Evolutionary conservation across 2,888 invertebrate genomes (phyloP), one percentile per base, ranked within the genome.

Genomic region (Melipona bicolor): DNA sequence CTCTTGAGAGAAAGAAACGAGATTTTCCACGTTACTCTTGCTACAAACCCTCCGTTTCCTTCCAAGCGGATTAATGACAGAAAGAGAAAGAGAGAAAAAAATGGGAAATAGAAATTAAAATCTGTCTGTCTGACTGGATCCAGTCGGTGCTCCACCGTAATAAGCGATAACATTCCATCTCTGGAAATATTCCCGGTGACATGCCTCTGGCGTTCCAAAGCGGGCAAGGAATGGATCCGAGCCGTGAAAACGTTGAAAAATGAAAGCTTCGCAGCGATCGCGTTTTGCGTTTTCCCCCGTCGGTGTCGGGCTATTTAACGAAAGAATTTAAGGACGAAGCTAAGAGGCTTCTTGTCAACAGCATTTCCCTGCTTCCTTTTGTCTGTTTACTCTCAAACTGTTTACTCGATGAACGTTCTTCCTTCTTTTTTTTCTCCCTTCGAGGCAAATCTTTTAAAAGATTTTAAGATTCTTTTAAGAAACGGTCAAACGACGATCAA

Each of bases 141-240:
- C 50, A 62, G 27, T 24, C 61, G 19, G 49, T 61, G 49, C 61
- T 68, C 13, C 50, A 32, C 9, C 4, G 50, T 74, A 74, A 74
- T 79, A 67, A 62, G 68, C 68, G 68, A 61, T 75, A 79, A 65
- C 77, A 77, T 71, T 77, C 52, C 67, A 61, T 68, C 71, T 68
- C 71, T 54, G 80, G 54, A 81, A 81, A 77, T 77, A 77, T 77
- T 65, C 67, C 52, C 59, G 75, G 36, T 49, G 56, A 75, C 54
- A n/a, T 54, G n/a, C 36, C 69, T 27, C 49, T 19, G 54, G n/a
- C 32, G 49, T 49, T 19, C 13, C 43, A 64, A 69, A 52, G 50
- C 15, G 24, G 27, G 19, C 50, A 54, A 59, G 50, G 11, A 19
- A 56, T n/a, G 59, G 43, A 59, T 49, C 13, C 24, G 13, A 27